phyloP scores from a whole-genome alignment of 2,888 invertebrate genomes.

The Hipparchia semele region DNA sequence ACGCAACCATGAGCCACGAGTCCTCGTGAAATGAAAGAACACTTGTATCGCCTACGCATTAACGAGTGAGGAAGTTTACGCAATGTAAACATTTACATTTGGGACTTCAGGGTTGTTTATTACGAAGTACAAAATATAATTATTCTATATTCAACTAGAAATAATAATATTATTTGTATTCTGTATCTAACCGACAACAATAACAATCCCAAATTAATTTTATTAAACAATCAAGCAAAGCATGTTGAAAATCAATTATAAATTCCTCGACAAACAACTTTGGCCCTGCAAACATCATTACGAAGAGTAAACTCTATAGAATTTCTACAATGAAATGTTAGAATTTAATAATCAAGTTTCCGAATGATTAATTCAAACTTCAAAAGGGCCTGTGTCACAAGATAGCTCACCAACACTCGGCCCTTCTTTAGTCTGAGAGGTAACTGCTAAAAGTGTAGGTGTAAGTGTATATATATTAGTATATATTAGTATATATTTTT shows the following conservation, averaged over 20 bases:
- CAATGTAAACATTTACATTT: no score
- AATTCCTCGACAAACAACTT: constrained; percentile 23
- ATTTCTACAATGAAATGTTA: constrained; percentile 19
- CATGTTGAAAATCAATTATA: constrained; percentile 24
- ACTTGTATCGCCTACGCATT: no score
- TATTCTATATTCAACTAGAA: background rate
- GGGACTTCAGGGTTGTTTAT: no score
- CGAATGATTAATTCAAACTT: constrained; percentile 57
- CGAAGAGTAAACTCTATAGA: constrained; percentile 20
- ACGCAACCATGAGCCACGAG: no score
- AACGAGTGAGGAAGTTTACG: no score
- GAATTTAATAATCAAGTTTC: constrained; percentile 60
- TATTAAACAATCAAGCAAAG: constrained; percentile 15
- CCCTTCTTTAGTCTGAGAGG: constrained; percentile 16
- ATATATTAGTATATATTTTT: no score
- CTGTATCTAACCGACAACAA: background rate
- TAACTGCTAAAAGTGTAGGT: background rate
- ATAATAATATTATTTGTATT: background rate
- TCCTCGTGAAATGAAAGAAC: no score
- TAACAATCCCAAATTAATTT: constrained; percentile 23
- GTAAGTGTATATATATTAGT: no score
- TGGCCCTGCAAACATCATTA: constrained; percentile 19
- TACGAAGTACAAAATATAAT: no score
- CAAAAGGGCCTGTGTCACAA: constrained; percentile 50
- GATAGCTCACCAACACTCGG: constrained; percentile 37